Evolutionary conservation across 2,797 vertebrate species (phyloP), one percentile per base, ranked within the genome.

Genomic region (Rhabdomys pumilio): DNA sequence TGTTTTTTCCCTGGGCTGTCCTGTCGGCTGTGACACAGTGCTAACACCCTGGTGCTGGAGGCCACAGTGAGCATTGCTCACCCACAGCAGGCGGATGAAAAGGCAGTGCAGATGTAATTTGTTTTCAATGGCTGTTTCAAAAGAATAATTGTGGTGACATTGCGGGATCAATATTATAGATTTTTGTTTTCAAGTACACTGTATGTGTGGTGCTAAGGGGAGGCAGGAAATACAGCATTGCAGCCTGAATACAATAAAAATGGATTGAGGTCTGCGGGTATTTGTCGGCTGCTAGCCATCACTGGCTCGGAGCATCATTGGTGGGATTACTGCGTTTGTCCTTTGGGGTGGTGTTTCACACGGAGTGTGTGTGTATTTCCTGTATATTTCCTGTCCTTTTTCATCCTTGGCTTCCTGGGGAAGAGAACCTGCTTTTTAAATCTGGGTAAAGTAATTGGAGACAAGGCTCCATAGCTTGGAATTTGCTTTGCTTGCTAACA

Each of bases 141-240:
- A 99, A 99, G 99, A 99, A 99, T 99, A 99, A 99, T 99, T 99
- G 99, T 99, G 99, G 99, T 99, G 99, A 99, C 99, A 99, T 99
- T 99, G 99, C 93, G 98, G 97, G 99, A 99, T 99, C 99, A 99
- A 99, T 99, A 99, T 98, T 99, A 99, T 99, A 98, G 99, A 99
- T 99, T 99, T 99, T 99, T 99, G 99, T 99, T 99, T 99, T 99
- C 99, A 99, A 99, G 99, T 99, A 99, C 99, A 99, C 99, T 99
- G 99, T 99, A 99, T 99, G 99, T 99, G 99, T 99, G 99, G 99
- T 99, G 99, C 99, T 99, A 99, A 99, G 99, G 99, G 99, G 99
- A 99, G 98, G 98, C 99, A 99, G 99, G 99, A 99, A 99, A 99
- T 99, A 99, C 99, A 99, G 99, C 98, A 98, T 99, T 99, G 99